Conservation (phyloP, 2,888 invertebrate species). For the Halictus ligatus region DNA sequence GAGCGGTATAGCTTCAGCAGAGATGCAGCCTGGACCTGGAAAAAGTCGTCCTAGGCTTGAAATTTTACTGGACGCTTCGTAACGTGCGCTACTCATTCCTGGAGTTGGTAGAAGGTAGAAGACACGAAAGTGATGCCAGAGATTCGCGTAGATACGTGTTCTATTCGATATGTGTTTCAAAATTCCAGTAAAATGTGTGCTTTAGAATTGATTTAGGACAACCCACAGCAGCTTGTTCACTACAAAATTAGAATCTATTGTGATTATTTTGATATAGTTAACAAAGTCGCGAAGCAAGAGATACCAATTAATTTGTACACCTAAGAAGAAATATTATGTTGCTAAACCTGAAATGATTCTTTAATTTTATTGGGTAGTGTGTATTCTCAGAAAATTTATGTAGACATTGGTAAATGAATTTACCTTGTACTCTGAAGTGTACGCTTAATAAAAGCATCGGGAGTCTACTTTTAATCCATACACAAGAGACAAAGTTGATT, state of each 20-base stretch:
- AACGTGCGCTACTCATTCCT: not conserved
- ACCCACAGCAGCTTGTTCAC: not conserved
- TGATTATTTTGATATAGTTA: no score
- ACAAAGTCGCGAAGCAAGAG: no score
- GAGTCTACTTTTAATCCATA: not conserved
- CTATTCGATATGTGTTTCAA: not conserved
- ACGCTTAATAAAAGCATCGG: not conserved
- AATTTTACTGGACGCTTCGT: not conserved
- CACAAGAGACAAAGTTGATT: not conserved
- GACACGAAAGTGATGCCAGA: not conserved
- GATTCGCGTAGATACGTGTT: no score
- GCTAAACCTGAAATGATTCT: no score
- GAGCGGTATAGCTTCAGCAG: constrained; percentile 25
- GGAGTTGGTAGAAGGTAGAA: not conserved
- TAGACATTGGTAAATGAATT: not conserved
- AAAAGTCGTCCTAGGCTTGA: not conserved
- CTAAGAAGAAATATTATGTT: no score
- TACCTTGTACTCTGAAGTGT: not conserved
- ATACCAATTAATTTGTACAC: no score
- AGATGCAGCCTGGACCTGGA: not conserved
- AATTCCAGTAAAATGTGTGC: not conserved
- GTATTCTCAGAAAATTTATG: no score
- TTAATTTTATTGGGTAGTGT: no score
- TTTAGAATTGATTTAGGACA: not conserved
- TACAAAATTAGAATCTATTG: no score